Evolutionary conservation across 2,113 vertebrate species (phyloP).

Genomic region (Grammomys dolichurus): DNA sequence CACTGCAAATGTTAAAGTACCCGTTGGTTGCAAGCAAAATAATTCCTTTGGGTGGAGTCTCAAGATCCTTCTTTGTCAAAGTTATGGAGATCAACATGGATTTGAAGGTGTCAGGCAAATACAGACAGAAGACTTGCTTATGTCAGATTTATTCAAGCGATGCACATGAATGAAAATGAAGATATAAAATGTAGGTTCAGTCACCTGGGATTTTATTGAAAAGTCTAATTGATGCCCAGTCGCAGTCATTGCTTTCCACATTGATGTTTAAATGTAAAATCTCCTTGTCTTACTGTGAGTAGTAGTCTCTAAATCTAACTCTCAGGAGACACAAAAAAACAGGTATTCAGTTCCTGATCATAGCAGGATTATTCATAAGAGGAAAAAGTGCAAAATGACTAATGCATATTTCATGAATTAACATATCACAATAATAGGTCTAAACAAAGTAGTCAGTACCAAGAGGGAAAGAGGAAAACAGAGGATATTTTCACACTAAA

Average conservation of each 20-base stretch:
- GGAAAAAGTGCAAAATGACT: neutral
- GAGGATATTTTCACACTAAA: neutral
- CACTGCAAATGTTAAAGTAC: neutral
- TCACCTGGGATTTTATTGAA: neutral
- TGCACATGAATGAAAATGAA: neutral
- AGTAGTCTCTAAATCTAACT: neutral
- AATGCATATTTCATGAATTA: too few species aligned
- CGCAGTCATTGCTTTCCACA: neutral
- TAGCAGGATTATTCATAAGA: neutral
- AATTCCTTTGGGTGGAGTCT: neutral
- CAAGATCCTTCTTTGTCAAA: neutral
- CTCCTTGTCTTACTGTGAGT: neutral
- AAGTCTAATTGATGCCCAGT: neutral
- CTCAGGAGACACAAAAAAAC: neutral
- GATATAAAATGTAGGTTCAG: neutral
- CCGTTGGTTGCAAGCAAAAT: neutral
- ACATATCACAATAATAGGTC: neutral
- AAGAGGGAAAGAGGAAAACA: neutral
- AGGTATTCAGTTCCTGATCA: neutral
- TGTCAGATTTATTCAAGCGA: neutral
- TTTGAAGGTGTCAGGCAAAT: neutral
- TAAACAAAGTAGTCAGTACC: neutral
- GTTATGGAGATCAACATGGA: neutral
- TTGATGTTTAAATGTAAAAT: neutral
- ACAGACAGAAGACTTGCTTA: neutral